These are phyloP conservation scores for Carassius auratus DNA, from an alignment of 2,113 vertebrate genomes.

Conservation along the genomic window DNA sequence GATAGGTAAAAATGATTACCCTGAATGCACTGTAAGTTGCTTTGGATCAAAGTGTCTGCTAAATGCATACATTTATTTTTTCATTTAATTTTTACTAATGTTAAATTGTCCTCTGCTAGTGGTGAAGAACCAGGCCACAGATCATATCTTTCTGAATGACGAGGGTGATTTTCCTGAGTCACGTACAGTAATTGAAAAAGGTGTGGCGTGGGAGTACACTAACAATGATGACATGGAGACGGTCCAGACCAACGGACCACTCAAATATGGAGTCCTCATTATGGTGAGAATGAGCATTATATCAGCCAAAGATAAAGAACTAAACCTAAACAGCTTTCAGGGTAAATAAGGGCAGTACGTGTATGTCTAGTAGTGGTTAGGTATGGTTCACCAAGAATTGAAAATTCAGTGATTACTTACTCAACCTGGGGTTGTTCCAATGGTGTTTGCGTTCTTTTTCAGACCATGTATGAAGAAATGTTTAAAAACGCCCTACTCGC, in stretches of 20 bases:
- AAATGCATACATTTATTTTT: no score
- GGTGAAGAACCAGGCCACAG: conserved; percentile 88
- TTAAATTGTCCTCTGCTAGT: conserved; percentile 71
- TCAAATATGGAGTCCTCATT: conserved; percentile 82
- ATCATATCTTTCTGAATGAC: conserved; percentile 85
- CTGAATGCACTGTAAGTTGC: no score
- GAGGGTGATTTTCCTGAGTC: conserved; percentile 83
- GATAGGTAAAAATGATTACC: no score
- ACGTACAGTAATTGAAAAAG: conserved; percentile 86
- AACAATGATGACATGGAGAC: conserved; percentile 83
- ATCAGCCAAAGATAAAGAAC: background rate
- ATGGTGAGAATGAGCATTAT: conserved; percentile 79
- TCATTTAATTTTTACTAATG: background rate
- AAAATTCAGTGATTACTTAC: background rate
- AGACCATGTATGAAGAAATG: no score
- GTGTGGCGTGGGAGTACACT: conserved; percentile 90
- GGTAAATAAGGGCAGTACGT: background rate
- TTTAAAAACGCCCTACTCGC: no score
- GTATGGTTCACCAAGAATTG: background rate
- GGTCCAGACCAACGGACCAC: conserved; percentile 85
- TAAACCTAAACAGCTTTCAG: no score
- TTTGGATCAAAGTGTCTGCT: no score
- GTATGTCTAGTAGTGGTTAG: background rate
- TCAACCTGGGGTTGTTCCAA: background rate
- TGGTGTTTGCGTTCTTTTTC: no score